Conservation (phyloP, 2,113 vertebrate species). For the Ovibos moschatus region DNA sequence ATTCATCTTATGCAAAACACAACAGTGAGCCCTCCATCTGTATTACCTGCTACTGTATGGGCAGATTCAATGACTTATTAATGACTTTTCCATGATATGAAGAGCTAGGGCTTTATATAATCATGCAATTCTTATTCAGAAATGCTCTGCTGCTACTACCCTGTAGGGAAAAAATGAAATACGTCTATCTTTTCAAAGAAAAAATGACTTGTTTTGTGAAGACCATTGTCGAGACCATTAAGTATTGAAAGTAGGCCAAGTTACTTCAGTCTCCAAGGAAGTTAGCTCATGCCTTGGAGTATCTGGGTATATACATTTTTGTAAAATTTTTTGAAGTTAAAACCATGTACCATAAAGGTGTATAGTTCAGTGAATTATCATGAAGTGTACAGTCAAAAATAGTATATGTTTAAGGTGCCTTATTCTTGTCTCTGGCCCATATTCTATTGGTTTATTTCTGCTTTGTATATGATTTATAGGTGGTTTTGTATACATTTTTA, state of each 20-base stretch:
- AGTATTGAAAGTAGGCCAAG: conserved; percentile 29
- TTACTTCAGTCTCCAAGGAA: conserved; percentile 12
- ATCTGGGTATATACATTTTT: neutral
- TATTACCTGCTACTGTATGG: conserved; percentile 26
- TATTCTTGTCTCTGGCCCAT: neutral
- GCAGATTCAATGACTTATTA: conserved; percentile 48
- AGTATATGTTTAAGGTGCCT: neutral
- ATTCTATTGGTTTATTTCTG: neutral
- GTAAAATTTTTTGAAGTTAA: neutral
- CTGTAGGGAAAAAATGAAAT: conserved; percentile 47
- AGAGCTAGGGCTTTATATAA: conserved; percentile 31
- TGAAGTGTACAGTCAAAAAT: neutral
- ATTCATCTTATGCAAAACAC: conserved; percentile 50
- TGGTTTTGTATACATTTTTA: neutral
- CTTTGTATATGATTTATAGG: neutral
- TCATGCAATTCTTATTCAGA: conserved; percentile 47
- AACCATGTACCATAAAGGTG: neutral
- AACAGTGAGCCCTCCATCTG: neutral
- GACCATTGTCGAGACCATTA: neutral
- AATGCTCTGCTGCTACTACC: neutral
- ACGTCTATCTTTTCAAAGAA: conserved; percentile 22
- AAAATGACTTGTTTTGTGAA: conserved; percentile 20
- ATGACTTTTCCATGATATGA: conserved; percentile 21
- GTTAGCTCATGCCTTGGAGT: neutral
- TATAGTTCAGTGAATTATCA: neutral